These are phyloP conservation scores for Dasyprocta punctata DNA, from an alignment of 2,113 vertebrate genomes.

Conservation along the genomic window DNA sequence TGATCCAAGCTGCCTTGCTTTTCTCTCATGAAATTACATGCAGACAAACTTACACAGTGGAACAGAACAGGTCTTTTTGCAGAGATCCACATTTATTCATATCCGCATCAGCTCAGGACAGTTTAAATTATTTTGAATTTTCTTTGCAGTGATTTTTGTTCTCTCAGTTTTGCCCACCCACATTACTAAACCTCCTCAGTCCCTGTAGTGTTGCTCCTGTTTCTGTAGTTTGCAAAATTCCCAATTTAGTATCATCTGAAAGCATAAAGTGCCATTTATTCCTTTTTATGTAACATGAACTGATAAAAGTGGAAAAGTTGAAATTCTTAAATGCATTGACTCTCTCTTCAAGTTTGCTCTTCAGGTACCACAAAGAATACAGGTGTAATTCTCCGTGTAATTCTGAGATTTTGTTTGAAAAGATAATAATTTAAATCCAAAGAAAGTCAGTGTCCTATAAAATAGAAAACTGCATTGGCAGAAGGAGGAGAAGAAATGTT, in stretches of 20 bases:
- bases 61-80: background rate
- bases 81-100: background rate
- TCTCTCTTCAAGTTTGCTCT: constrained; percentile 28
- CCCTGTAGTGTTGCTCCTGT: background rate
- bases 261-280: constrained; percentile 53
- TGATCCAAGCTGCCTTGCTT: background rate
- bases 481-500: background rate
- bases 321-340: constrained; percentile 20
- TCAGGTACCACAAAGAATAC: background rate
- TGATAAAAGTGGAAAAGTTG: constrained; percentile 53
- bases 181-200: constrained; percentile 23
- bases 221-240: constrained; percentile 28
- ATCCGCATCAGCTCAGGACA: background rate
- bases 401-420: background rate
- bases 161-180: background rate
- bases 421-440: background rate
- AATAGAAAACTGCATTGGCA: background rate
- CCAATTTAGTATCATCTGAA: constrained; percentile 60
- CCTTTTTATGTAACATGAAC: constrained; percentile 55
- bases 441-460: background rate
- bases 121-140: constrained; percentile 46
- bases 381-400: background rate
- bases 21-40: background rate
- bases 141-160: constrained; percentile 22
- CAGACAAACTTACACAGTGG: background rate